Conservation (phyloP, 2,113 vertebrate species). For the Chlorodrepanis virens region DNA sequence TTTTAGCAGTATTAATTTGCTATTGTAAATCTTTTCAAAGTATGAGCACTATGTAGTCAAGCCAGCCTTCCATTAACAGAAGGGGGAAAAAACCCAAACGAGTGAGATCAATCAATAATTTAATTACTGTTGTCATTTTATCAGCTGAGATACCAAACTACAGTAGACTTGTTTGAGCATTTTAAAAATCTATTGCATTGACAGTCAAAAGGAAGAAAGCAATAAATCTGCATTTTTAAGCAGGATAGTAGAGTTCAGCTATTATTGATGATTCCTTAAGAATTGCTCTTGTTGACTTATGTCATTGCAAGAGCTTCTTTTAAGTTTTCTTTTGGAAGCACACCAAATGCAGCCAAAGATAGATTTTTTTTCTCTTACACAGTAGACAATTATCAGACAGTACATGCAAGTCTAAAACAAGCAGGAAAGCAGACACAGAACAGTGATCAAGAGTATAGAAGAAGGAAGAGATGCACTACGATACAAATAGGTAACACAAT, state of each 20-base stretch:
- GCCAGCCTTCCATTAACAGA: neutral
- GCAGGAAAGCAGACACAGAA: neutral
- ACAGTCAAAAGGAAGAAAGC: neutral
- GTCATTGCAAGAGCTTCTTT: neutral
- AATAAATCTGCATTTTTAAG: neutral
- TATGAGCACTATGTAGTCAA: neutral
- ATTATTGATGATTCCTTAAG: neutral
- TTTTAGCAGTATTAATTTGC: neutral
- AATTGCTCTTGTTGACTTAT: neutral
- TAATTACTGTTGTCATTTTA: neutral
- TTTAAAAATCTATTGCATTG: neutral
- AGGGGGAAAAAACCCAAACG: neutral
- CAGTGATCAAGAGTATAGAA: neutral
- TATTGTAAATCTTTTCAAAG: neutral
- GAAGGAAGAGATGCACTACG: neutral
- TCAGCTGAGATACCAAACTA: neutral
- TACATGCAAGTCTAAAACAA: neutral
- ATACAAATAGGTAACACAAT: neutral
- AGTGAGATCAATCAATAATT: neutral
- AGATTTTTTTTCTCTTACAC: neutral
- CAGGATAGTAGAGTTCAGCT: neutral
- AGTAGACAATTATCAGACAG: neutral
- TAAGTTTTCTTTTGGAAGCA: neutral
- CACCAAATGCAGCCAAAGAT: neutral
- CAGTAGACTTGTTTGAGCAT: neutral